Base-by-base conservation (phyloP, 2,113 vertebrate genomes). In the Pangasianodon gigas region DNA sequence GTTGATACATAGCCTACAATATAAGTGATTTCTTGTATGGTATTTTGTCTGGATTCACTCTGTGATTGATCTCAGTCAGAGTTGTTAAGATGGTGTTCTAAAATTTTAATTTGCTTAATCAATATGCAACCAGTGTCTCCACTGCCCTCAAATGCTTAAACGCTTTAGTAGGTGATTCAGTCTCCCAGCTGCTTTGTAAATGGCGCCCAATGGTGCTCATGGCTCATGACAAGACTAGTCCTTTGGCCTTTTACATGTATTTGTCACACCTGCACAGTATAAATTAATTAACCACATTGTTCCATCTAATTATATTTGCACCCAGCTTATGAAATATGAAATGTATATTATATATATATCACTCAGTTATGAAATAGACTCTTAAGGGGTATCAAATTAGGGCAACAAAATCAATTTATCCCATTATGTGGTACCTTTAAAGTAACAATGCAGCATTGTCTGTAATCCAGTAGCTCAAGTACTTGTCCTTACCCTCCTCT, bases 401-500 rank as follows among this genome's bases (percentile, higher is more conserved):
- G 44, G 14, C 58, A 85, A 26, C 41, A 48, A 77, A 77, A 77
- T 77, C 24, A 26, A 13, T 74, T 74, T 4, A 46, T 77, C 21
- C 18, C 19, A 52, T 87, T 18, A 48, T 79, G 44, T 52, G 13
- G 21, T 44, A 65, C 8, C 5, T 52, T 26, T 54, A 67, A 67
- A 51, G 51, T 60, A 46, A 37, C 37, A 37, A 54, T 48, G 32
- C 81, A 54, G 18, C 44, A 41, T n/a, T 56, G 32, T 44, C 51
- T 87, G 21, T 56, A 10, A 86, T 58, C 37, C 52, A 29, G 32
- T 14, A 83, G 32, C 87, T 32, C 8, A 74, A 86, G 6, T 80
- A 26, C 32, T 71, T 48, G 58, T 67, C 41, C 95, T 96, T 97
- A 98, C 97, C 97, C 97, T 97, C 97, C 94, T 98, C 97, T 13